phyloP scores from a whole-genome alignment of 2,113 vertebrate species.

The Ictalurus furcatus region DNA sequence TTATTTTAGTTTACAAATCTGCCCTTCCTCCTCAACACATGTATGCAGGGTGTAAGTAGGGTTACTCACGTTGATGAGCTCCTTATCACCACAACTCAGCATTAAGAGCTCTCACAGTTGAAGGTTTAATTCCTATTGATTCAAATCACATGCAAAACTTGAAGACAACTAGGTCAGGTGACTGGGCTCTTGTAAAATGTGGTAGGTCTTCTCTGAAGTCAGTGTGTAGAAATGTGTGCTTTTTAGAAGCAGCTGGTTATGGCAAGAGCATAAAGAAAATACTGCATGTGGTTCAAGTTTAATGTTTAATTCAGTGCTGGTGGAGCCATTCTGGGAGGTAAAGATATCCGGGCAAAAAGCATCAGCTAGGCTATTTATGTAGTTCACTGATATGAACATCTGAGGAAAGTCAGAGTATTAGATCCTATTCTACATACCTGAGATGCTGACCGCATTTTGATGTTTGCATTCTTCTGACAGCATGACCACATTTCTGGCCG shows the following conservation, averaged over 20 bases:
- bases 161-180: conserved; percentile 36
- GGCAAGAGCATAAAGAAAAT: conserved; percentile 9
- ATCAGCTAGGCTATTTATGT: not conserved
- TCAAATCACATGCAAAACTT: conserved; percentile 31
- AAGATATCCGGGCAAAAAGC: not conserved
- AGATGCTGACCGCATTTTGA: not conserved
- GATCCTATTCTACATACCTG: not conserved
- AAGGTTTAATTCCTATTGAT: conserved; percentile 38
- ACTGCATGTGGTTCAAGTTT: conserved; percentile 36
- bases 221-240: not conserved
- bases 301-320: conserved; percentile 9
- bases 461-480: not conserved
- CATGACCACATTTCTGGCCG: not conserved
- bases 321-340: conserved; percentile 22
- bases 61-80: conserved; percentile 3
- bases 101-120: conserved; percentile 17
- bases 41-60: not conserved
- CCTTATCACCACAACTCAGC: not conserved
- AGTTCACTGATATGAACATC: conserved; percentile 16
- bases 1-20: conserved; percentile 2
- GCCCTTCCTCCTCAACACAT: not conserved
- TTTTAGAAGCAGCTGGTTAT: conserved; percentile 27
- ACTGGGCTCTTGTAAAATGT: conserved; percentile 27
- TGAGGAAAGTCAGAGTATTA: not conserved
- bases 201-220: conserved; percentile 35